Percentiles rank a stretch among this genome's conserved stretches.
Conservation (phyloP, 2,888 invertebrate species). For the Cerastoderma edule region DNA sequence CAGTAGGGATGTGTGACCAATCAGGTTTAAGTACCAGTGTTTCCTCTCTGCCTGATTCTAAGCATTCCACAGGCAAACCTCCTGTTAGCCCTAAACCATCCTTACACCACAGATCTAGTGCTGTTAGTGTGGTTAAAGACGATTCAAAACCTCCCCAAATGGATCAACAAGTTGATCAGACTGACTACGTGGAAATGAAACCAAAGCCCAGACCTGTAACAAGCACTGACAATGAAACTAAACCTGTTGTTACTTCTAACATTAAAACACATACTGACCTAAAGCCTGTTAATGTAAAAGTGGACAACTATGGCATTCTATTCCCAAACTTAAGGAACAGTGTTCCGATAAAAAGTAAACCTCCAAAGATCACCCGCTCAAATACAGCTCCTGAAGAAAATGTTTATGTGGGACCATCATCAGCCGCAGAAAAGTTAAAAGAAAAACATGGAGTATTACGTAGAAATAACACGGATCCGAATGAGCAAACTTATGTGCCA, state of each 20-base stretch:
- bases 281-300: slow-evolving; percentile 27
- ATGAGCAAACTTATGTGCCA: slow-evolving; percentile 39
- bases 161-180: slow-evolving; percentile 35
- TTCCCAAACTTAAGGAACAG: slow-evolving; percentile 53
- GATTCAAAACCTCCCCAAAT: slow-evolving; percentile 21
- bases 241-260: neutral
- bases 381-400: slow-evolving; percentile 50
- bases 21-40: neutral
- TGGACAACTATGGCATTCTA: slow-evolving; percentile 53
- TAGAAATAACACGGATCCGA: slow-evolving; percentile 45
- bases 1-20: too few relatives aligned
- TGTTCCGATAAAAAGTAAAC: slow-evolving; percentile 20
- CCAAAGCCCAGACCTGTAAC: slow-evolving; percentile 21
- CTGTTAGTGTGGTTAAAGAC: neutral
- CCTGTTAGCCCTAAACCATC: slow-evolving; percentile 23
- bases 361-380: slow-evolving; percentile 38
- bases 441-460: slow-evolving; percentile 44
- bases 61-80: neutral
- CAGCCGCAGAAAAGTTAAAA: slow-evolving; percentile 41
- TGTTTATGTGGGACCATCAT: slow-evolving; percentile 46
- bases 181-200: slow-evolving; percentile 52
- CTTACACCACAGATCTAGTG: slow-evolving; percentile 32
- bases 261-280: neutral
- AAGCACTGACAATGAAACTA: neutral
- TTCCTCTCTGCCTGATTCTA: neutral